Evolutionary conservation across 2,888 invertebrate genomes (phyloP), one percentile per base, ranked within the genome.

Genomic region (Hipparchia semele): DNA sequence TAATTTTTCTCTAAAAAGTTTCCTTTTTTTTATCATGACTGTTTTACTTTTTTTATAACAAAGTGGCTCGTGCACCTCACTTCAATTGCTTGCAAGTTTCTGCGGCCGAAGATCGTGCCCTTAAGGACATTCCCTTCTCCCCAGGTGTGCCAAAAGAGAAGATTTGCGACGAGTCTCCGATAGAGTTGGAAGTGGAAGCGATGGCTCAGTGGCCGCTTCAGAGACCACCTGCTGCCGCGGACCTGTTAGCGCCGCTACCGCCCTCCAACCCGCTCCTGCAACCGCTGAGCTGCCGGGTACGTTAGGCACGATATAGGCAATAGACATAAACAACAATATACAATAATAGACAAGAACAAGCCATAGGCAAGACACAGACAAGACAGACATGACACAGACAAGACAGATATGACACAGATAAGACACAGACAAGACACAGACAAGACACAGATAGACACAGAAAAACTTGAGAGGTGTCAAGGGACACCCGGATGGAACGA

Each of bases 151-250:
- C 97, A 72, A 97, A 97, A 88, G 98, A 98, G 90, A 97, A 97
- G 89, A 95, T 97, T 73, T 97, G 97, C 86, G 98, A 98, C 89
- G 98, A 98, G 83, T 96, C 98, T 0, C 95, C 96, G 12, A 97
- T 98, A 77, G 98, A 99, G 86, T 87, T 99, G 81, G 96, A 96
- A 67, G 98, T 98, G 74, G 96, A 97, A 84, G 96, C 98, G 1
- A 96, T 97, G 83, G 97, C 98, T 23, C 98, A 98, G 90, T 99
- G 99, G 99, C 95, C 96, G 73, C 94, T 99, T 76, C 95, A 96
- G 79, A 94, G 97, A 61, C 94, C 95, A 71, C 91, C 95, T 0
- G 92, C 94, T 65, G 94, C 95, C 45, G 87, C 92, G 23, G 98
- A 98, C 88, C 92, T 98, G 77, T 94, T 96, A 80, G 96, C 97